phyloP scores from a whole-genome alignment of 1,140 invertebrate species.

The Archegozetes longisetosus region DNA sequence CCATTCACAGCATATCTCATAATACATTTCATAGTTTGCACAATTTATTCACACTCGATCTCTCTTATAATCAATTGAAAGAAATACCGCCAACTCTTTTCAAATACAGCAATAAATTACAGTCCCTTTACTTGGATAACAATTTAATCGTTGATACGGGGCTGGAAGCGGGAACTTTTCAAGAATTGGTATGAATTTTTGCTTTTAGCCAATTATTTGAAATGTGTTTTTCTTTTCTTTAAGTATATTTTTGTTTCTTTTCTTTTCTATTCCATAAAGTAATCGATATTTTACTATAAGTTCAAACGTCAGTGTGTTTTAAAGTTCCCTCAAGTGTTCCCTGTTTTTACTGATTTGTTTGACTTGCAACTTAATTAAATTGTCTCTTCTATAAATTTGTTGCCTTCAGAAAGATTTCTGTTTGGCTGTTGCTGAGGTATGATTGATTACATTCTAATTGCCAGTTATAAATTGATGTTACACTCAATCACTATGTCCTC shows the following conservation, averaged over 20 bases:
- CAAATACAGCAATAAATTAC: conserved; percentile 49
- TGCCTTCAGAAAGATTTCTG: no score
- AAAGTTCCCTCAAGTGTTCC: no score
- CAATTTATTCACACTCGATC: conserved; percentile 60
- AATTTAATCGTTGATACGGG: conserved; percentile 57
- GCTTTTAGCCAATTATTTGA: not conserved
- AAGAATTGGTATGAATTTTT: conserved; percentile 36
- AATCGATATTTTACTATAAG: not conserved
- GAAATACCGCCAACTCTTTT: conserved; percentile 55
- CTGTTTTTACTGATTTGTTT: no score
- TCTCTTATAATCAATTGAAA: conserved; percentile 69
- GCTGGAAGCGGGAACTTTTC: conserved; percentile 58
- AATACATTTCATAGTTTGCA: conserved; percentile 50
- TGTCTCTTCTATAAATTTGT: no score
- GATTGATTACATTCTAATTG: no score
- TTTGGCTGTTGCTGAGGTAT: no score
- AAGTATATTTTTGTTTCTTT: not conserved
- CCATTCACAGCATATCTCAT: conserved; percentile 53
- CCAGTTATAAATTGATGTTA: no score
- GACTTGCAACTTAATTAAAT: no score
- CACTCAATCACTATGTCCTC: no score
- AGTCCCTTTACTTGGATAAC: conserved; percentile 70
- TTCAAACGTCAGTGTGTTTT: no score
- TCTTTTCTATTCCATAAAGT: not conserved
- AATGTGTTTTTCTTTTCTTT: no score